Conservation (phyloP, 1,140 invertebrate genomes). For the Brachionus plicatilis region DNA sequence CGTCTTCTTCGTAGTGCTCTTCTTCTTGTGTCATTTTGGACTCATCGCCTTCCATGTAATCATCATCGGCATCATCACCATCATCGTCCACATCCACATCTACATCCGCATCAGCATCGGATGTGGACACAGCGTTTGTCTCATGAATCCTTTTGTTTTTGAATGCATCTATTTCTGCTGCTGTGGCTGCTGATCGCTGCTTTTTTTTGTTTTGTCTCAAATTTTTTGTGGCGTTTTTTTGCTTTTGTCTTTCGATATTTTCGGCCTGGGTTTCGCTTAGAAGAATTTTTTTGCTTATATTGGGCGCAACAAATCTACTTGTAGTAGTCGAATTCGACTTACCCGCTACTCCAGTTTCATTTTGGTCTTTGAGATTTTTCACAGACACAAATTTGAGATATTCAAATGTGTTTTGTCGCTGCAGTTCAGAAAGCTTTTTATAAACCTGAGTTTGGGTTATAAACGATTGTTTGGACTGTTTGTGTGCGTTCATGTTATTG, state of each 20-base stretch:
- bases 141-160: background rate
- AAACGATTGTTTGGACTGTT: slow-evolving; percentile 6
- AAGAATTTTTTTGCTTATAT: slow-evolving; percentile 10
- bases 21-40: background rate
- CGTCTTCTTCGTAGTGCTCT: background rate
- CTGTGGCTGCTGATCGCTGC: background rate
- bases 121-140: background rate
- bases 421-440: slow-evolving; percentile 12
- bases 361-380: slow-evolving; percentile 16
- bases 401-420: slow-evolving; percentile 26
- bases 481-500: background rate
- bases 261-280: background rate
- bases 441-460: slow-evolving; percentile 14
- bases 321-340: background rate
- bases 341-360: background rate
- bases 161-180: too few species aligned
- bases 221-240: background rate
- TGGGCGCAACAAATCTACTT: background rate
- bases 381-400: slow-evolving; percentile 19
- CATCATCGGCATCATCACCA: too few species aligned
- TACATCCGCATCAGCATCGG: background rate
- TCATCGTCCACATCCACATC: background rate
- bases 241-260: background rate
- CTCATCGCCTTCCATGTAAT: too few species aligned
- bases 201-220: background rate